These are phyloP conservation scores for Tachystola acroxantha DNA, from an alignment of 2,888 invertebrate species.

Conservation along the genomic window DNA sequence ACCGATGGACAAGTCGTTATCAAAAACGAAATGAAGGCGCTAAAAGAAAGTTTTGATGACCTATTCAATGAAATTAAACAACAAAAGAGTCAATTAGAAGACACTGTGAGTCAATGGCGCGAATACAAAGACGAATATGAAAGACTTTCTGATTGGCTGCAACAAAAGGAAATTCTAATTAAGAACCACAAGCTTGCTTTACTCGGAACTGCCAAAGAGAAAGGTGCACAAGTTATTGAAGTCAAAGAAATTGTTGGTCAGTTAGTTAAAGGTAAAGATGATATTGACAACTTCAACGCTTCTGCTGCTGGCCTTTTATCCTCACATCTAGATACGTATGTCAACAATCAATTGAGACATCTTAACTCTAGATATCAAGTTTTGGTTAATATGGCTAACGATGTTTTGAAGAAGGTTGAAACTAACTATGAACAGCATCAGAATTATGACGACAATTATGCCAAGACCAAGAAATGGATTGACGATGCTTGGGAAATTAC, in stretches of 20 bases:
- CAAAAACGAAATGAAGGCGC: conserved; percentile 89
- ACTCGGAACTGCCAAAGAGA: conserved; percentile 87
- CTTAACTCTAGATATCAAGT: conserved; percentile 94
- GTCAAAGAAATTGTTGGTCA: conserved; percentile 87
- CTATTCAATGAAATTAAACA: conserved; percentile 91
- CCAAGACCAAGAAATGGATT: conserved; percentile 90
- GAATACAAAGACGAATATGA: conserved; percentile 96
- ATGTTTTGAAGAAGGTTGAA: conserved; percentile 93
- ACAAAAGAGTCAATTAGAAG: conserved; percentile 90
- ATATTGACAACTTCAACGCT: conserved; percentile 90
- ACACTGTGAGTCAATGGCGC: conserved; percentile 89
- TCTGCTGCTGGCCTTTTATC: conserved; percentile 86
- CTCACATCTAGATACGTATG: conserved; percentile 91
- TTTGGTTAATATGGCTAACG: conserved; percentile 91
- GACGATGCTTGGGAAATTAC: conserved; percentile 90
- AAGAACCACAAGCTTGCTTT: conserved; percentile 93
- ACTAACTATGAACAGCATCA: conserved; percentile 92
- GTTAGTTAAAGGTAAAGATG: conserved; percentile 86
- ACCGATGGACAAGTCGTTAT: conserved; percentile 88
- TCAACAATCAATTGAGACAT: conserved; percentile 91
- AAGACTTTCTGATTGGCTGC: conserved; percentile 93
- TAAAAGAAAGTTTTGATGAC: conserved; percentile 90
- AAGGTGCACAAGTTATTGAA: conserved; percentile 89
- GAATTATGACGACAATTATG: conserved; percentile 86
- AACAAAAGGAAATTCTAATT: conserved; percentile 93